phyloP scores from a whole-genome alignment of 2,797 vertebrate species.

The Chanos chanos region DNA sequence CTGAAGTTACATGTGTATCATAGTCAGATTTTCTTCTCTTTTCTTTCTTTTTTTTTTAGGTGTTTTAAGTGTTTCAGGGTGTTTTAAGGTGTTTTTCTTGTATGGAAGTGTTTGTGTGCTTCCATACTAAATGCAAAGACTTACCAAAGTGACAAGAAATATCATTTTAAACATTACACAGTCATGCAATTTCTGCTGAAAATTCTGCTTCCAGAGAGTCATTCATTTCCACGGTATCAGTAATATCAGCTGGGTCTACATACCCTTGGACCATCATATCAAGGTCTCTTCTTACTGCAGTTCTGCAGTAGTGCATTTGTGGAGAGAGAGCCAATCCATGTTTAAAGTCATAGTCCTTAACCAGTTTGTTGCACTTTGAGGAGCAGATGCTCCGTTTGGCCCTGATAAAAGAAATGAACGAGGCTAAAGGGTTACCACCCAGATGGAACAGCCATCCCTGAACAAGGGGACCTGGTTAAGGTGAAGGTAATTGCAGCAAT shows the following conservation, averaged over 20 bases:
- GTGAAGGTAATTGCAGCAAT: conserved; percentile 69
- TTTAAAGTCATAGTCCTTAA: conserved; percentile 3
- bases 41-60: no score
- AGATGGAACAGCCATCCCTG: conserved; percentile 14
- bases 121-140: no score
- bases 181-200: neutral
- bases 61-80: no score
- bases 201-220: no score
- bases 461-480: conserved; percentile 49
- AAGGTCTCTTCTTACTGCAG: conserved; percentile 29
- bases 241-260: conserved; percentile 18
- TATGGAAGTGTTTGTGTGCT: no score
- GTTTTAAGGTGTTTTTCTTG: no score
- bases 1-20: no score
- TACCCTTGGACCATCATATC: conserved; percentile 37
- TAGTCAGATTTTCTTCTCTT: no score
- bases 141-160: no score
- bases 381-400: conserved; percentile 20
- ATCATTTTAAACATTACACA: no score
- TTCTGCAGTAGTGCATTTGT: conserved; percentile 30
- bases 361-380: neutral
- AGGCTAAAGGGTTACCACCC: conserved; percentile 27
- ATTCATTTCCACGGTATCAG: conserved; percentile 9
- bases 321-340: conserved; percentile 18
- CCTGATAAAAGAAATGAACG: conserved; percentile 19